Evolutionary conservation across 2,797 vertebrate species (phyloP), one percentile per base, ranked within the genome.

Genomic region (Hirundo rustica): DNA sequence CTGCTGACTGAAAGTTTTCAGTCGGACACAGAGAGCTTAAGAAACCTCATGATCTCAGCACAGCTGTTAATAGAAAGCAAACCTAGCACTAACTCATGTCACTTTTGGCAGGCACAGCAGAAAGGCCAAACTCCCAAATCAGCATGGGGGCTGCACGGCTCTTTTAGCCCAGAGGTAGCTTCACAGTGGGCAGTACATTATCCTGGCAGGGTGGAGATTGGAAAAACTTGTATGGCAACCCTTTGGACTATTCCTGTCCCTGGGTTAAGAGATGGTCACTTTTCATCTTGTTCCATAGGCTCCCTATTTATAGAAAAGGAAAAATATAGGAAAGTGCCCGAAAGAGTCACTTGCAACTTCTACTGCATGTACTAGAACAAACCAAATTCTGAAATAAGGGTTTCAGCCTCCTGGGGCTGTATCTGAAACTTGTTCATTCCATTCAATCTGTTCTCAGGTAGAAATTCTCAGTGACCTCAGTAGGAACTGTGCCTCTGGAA

Each of bases 11-110:
- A 85, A 93, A 93, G 91, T 90, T 96, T 94, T 96, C 5, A 2
- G 85, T 88, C 0, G 4, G 77, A 92, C 60, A 90, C 64, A 64
- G 67, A 84, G 95, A 96, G 93, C 92, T 95, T 96, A 96, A 95
- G 89, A 96, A 97, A 96, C 91, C 66, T 89, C 95, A 95, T 96
- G 95, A 96, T 89, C 87, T 96, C 95, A 96, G 94, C 95, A 92
- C 88, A 92, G 91, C 95, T 96, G 92, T 83, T 92, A 94, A 92
- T 67, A 92, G 92, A 97, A 95, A 96, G 85, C 91, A 94, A 96
- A 97, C 40, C 76, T 86, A 93, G 88, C 94, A 86, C 94, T 96
- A 96, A 94, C 53, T 91, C 91, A 86, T 88, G 95, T 88, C 92
- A 84, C 85, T 96, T 94, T 96, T 94, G 94, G 92, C 94, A 95